A percentile compares a stretch with the other conserved stretches of the same genome.
phyloP scores from a whole-genome alignment of 2,113 vertebrate species.

The Erinaceus europaeus region DNA sequence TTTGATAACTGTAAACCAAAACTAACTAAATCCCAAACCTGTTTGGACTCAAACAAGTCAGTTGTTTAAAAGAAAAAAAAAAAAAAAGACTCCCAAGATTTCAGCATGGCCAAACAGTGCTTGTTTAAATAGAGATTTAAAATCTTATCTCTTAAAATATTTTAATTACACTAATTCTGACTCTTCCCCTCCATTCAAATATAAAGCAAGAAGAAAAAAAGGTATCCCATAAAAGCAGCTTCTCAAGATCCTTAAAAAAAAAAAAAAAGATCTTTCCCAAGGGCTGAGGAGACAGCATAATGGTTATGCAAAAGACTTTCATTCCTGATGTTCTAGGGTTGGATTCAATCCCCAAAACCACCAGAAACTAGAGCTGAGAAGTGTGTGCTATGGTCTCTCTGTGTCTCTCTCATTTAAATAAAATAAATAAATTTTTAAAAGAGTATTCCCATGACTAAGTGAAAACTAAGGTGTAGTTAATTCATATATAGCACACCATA shows the following conservation, averaged over 20 bases:
- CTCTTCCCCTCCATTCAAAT: constrained; percentile 68
- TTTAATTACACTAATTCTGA: constrained; percentile 66
- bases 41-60: constrained; percentile 53
- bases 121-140: constrained; percentile 62
- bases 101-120: constrained; percentile 6
- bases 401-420: too few relatives aligned
- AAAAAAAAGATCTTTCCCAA: too few relatives aligned
- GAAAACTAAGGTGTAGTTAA: constrained; percentile 73
- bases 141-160: constrained; percentile 62
- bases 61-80: not conserved
- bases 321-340: too few relatives aligned
- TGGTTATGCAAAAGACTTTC: too few relatives aligned
- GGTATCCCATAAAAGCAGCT: constrained; percentile 65
- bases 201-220: constrained; percentile 68
- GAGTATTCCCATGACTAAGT: constrained; percentile 71
- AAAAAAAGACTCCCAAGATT: not conserved
- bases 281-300: too few relatives aligned
- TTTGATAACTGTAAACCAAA: constrained; percentile 59
- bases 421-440: too few relatives aligned
- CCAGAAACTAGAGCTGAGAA: too few relatives aligned
- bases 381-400: too few relatives aligned
- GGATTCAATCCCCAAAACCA: too few relatives aligned
- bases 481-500: constrained; percentile 78
- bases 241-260: constrained; percentile 71
- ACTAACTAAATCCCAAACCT: constrained; percentile 62